Percentiles rank a stretch among this genome's conserved stretches.
Conservation (phyloP, 2,113 vertebrate species). For the Varanus komodoensis region DNA sequence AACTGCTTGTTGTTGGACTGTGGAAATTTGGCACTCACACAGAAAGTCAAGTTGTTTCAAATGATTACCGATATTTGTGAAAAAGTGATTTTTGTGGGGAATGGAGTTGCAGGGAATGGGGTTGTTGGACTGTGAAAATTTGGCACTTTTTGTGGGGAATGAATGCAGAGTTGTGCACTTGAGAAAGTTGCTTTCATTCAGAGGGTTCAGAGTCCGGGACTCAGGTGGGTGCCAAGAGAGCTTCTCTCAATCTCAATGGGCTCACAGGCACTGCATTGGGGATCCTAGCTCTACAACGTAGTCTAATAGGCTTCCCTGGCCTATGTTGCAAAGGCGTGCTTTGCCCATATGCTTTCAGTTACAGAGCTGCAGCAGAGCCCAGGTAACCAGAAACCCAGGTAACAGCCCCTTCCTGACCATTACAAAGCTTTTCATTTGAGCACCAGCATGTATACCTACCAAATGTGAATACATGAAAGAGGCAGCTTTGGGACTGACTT, state of each 20-base stretch:
- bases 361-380: background rate
- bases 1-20: no score
- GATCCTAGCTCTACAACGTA: background rate
- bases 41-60: no score
- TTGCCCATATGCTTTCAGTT: background rate
- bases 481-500: background rate
- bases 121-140: no score
- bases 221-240: no score
- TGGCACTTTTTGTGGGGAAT: no score
- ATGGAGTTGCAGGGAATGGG: no score
- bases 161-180: background rate
- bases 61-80: no score
- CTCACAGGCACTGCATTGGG: no score
- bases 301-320: background rate
- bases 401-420: background rate
- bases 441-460: background rate
- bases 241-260: no score
- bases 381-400: background rate
- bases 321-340: background rate
- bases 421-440: background rate
- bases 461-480: background rate
- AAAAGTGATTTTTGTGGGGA: no score
- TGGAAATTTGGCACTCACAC: no score
- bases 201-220: background rate
- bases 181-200: background rate